phyloP scores from a whole-genome alignment of 2,888 invertebrate genomes.

The Agrochola macilenta region DNA sequence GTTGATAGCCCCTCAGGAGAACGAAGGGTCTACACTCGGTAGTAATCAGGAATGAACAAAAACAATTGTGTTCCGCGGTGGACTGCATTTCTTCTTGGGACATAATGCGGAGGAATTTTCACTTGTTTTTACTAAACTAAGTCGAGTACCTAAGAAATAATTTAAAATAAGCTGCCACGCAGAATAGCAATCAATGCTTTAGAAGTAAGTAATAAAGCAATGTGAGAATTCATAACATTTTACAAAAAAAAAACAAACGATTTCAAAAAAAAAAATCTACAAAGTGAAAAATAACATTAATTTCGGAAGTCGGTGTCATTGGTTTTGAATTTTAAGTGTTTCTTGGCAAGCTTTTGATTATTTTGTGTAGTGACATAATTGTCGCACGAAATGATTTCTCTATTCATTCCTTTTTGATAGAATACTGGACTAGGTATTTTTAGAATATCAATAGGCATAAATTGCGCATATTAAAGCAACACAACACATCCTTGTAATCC shows the following conservation, averaged over 20 bases:
- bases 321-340: too few species aligned
- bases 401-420: background rate
- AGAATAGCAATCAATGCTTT: background rate
- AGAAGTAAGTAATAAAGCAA: background rate
- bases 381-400: background rate
- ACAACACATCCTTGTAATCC: background rate
- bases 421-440: background rate
- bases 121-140: background rate
- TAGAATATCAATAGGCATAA: background rate
- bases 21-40: slow-evolving; percentile 5
- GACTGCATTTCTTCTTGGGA: background rate
- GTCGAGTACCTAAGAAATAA: background rate
- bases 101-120: background rate
- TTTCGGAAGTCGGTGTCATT: too few species aligned
- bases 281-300: too few species aligned
- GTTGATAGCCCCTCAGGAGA: slow-evolving; percentile 26
- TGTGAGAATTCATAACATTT: too few species aligned
- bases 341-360: too few species aligned
- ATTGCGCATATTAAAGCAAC: background rate
- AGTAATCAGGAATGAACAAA: slow-evolving; percentile 20
- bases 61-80: background rate
- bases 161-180: background rate
- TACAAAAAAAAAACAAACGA: too few species aligned
- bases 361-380: too few species aligned
- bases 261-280: too few species aligned